phyloP scores from a whole-genome alignment of 2,797 vertebrate species.

The Scarus forsteni region DNA sequence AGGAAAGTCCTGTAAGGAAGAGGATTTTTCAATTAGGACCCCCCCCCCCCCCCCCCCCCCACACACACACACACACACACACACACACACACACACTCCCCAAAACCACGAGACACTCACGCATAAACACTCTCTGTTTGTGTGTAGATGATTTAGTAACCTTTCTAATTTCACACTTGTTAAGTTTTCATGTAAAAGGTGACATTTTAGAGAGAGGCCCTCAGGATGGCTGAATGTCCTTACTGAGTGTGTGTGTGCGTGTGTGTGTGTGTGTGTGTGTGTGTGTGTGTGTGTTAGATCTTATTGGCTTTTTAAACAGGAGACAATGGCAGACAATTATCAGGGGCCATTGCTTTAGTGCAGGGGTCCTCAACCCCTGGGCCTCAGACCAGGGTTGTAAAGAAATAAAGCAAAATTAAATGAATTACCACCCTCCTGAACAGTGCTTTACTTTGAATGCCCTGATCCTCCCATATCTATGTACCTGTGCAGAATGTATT shows the following conservation, averaged over 20 bases:
- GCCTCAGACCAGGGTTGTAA: no score
- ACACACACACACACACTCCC: constrained; percentile 25
- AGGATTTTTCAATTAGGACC: constrained; percentile 83
- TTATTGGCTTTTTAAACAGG: no score
- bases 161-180: constrained; percentile 89
- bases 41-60: constrained; percentile 64
- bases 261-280: constrained; percentile 27
- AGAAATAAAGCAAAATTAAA: no score
- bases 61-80: constrained; percentile 36
- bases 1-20: constrained; percentile 70
- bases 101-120: constrained; percentile 52
- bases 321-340: no score
- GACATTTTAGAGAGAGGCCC: constrained; percentile 79
- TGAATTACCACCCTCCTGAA: no score
- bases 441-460: no score
- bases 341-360: no score
- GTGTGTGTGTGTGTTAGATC: constrained; percentile 4
- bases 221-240: constrained; percentile 76
- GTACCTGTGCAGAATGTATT: no score
- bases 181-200: constrained; percentile 84
- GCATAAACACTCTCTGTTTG: constrained; percentile 22
- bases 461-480: no score
- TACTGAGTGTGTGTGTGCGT: constrained; percentile 46
- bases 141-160: constrained; percentile 76
- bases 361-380: no score